These are phyloP conservation scores for Sinonovacula constricta DNA, from an alignment of 1,140 invertebrate genomes.

Conservation along the genomic window DNA sequence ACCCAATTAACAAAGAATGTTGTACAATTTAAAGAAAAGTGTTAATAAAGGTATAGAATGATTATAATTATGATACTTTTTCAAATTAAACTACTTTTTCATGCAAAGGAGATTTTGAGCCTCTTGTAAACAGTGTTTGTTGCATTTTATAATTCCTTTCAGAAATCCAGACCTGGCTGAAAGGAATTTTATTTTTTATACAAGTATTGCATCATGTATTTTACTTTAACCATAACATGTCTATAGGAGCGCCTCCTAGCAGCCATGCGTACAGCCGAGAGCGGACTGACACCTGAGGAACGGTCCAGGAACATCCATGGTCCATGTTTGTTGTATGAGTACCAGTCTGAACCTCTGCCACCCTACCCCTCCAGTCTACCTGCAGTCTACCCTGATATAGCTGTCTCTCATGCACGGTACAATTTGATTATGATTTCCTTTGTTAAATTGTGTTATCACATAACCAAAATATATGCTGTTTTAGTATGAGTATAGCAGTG, in stretches of 20 bases:
- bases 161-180: not conserved
- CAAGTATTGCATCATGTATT: not conserved
- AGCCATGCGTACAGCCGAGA: constrained; percentile 88
- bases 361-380: constrained; percentile 80
- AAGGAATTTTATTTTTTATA: not conserved
- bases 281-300: constrained; percentile 86
- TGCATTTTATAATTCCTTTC: too few species aligned
- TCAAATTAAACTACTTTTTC: too few species aligned
- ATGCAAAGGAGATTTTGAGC: too few species aligned
- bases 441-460: too few species aligned
- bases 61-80: too few species aligned
- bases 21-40: too few species aligned
- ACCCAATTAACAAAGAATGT: too few species aligned
- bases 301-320: constrained; percentile 88
- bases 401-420: constrained; percentile 81
- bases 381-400: constrained; percentile 84
- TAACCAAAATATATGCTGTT: too few species aligned
- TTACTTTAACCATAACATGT: not conserved
- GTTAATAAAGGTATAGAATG: too few species aligned
- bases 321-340: constrained; percentile 88
- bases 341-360: constrained; percentile 82
- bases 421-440: too few species aligned
- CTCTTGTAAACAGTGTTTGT: too few species aligned
- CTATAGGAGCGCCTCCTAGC: constrained; percentile 83
- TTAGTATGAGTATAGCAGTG: too few species aligned